Base-by-base conservation (phyloP, 2,888 invertebrate genomes). In the Hirudinaria manillensis region DNA sequence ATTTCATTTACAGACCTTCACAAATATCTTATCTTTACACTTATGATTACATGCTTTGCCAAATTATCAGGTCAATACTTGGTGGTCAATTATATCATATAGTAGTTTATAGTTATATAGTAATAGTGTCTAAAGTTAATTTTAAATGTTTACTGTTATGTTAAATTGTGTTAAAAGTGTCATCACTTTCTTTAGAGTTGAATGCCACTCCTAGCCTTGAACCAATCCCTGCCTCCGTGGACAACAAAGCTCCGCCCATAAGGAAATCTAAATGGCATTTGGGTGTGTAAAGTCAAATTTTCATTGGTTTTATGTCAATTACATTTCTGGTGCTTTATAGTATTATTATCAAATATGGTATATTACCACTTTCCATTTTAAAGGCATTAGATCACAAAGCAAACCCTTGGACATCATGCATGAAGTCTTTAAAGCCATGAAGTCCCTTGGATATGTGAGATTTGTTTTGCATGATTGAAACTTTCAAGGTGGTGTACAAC, bases 391-490 rank as follows among this genome's bases (percentile, higher is more conserved):
- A 75, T 99, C 98, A 6, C 99, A 99, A 85, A 97, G 97, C 84
- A 95, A 96, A 85, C 99, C 99, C 0, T 94, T 94, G 84, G 99
- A 99, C 68, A 73, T 73, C 75, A 99, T 99, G 99, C 91, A 95
- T 86, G 99, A 99, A 87, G 99, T 99, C 0, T 99, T 95, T 86
- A 89, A 97, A 79, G 99, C 99, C 0, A 99, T 99, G 99, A 97
- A 97, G 86, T 92, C 93, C 1, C 88, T 99, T 13, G 93, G 94
- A 87, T 98, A 95, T 87, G 89, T 89, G 86, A 88, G 89, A 45
- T 45, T 45, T 1, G 13, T 45, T 45, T 2, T 45, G 3, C 10
- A 13, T 24, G 61, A 6, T 56, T 56, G 6, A n/a, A 56, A n/a
- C 24, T 56, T n/a, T 24, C 13, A 56, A 24, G 16, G 16, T 53